These are phyloP conservation scores for Amphipyra berbera DNA, from an alignment of 2,888 invertebrate genomes.

Conservation along the genomic window DNA sequence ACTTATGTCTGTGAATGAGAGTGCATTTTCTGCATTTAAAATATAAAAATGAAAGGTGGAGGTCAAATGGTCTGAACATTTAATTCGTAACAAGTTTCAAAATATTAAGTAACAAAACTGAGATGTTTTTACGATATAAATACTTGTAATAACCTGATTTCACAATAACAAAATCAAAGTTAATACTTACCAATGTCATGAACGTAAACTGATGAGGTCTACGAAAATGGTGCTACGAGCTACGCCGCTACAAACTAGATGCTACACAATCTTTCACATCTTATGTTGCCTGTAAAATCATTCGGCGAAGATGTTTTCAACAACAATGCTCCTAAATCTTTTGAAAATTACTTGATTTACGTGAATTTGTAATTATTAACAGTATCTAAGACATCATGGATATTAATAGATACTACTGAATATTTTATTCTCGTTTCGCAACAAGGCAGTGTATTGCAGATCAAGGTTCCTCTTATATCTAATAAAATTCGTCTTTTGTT, in stretches of 20 bases:
- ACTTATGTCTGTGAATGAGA: constrained; percentile 41
- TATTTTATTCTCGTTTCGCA: constrained; percentile 64
- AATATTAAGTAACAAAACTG: constrained; percentile 66
- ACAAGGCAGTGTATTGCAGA: constrained; percentile 72
- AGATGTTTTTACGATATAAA: constrained; percentile 59
- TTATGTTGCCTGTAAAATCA: constrained; percentile 18
- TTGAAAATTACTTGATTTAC: too few species aligned
- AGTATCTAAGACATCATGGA: constrained; percentile 13
- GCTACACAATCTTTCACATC: constrained; percentile 41
- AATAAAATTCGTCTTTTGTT: constrained; percentile 87
- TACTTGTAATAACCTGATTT: constrained; percentile 45
- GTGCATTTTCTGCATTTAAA: constrained; percentile 49
- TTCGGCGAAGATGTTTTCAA: constrained; percentile 10
- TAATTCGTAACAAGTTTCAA: constrained; percentile 71
- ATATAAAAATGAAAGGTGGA: constrained; percentile 67
- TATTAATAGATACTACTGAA: constrained; percentile 34
- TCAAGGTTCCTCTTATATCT: constrained; percentile 84
- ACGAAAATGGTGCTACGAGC: constrained; percentile 55
- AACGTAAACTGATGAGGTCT: constrained; percentile 47
- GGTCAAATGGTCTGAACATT: constrained; percentile 70
- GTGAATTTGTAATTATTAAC: neutral
- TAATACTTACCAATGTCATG: constrained; percentile 25
- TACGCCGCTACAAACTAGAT: constrained; percentile 53
- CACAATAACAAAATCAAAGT: constrained; percentile 35
- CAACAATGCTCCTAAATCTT: constrained; percentile 9